phyloP scores from a whole-genome alignment of 2,888 invertebrate species.

The Poecilus cupreus region DNA sequence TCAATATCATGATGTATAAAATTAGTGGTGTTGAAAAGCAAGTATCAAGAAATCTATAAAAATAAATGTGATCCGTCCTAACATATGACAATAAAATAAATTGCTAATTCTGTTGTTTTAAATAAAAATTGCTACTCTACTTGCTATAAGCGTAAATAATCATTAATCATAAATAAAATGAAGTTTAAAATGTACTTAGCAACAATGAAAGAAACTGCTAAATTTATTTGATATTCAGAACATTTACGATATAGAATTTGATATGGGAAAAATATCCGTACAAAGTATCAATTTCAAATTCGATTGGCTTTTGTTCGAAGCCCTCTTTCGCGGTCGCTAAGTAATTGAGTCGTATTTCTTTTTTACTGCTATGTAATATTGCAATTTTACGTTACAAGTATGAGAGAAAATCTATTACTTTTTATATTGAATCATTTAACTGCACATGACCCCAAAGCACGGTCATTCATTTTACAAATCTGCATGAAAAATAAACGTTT shows the following conservation, averaged over 20 bases:
- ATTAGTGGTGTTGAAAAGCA: neutral
- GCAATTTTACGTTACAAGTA: neutral
- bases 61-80: neutral
- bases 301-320: neutral
- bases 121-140: constrained; percentile 9
- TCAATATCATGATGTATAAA: neutral
- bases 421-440: constrained; percentile 6
- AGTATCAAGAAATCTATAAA: neutral
- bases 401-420: neutral
- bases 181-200: neutral
- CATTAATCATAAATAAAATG: neutral
- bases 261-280: neutral
- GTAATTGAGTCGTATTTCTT: constrained; percentile 16
- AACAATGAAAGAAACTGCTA: neutral
- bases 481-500: too few species aligned
- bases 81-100: neutral
- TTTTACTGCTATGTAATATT: constrained; percentile 2
- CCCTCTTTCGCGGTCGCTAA: neutral
- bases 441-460: neutral
- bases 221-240: neutral
- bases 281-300: neutral
- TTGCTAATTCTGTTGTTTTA: neutral
- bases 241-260: neutral
- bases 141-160: constrained; percentile 1
- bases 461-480: too few species aligned